A percentile compares a stretch with the other conserved stretches of the same genome.
Evolutionary conservation across 2,113 vertebrate species (phyloP).

Genomic region (Myanophis thanlyinensis): DNA sequence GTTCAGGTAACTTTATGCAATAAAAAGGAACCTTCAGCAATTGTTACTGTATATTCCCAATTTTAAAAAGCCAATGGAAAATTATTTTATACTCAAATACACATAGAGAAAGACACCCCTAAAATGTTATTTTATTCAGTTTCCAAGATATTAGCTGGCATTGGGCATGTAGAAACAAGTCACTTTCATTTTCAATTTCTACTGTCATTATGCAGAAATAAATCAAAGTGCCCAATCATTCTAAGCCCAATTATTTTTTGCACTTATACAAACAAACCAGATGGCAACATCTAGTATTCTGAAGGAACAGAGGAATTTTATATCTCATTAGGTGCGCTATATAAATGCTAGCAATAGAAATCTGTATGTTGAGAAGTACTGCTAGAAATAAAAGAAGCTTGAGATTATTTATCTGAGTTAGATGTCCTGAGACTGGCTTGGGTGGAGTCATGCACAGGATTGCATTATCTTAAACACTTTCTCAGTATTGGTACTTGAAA

Average conservation of each 20-base stretch:
- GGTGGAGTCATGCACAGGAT: not conserved
- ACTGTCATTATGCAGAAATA: not conserved
- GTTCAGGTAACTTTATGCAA: not conserved
- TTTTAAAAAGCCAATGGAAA: not conserved
- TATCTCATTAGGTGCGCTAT: not conserved
- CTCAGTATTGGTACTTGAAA: not conserved
- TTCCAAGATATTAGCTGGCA: not conserved
- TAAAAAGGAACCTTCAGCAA: not conserved
- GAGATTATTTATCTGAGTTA: not conserved
- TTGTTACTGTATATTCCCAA: not conserved
- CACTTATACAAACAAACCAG: not conserved
- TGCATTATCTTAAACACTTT: not conserved
- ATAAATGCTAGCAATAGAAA: not conserved
- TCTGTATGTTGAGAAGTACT: not conserved
- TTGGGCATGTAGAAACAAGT: not conserved
- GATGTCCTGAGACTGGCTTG: not conserved
- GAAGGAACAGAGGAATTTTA: not conserved
- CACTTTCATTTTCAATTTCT: not conserved
- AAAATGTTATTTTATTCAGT: not conserved
- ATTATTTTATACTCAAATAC: not conserved
- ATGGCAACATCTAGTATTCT: not conserved
- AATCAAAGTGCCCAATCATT: not conserved
- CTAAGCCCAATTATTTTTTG: not conserved
- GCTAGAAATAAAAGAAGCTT: not conserved
- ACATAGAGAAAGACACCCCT: not conserved